phyloP scores from a whole-genome alignment of 2,888 invertebrate species.

The Leptopilina drosophilae region DNA sequence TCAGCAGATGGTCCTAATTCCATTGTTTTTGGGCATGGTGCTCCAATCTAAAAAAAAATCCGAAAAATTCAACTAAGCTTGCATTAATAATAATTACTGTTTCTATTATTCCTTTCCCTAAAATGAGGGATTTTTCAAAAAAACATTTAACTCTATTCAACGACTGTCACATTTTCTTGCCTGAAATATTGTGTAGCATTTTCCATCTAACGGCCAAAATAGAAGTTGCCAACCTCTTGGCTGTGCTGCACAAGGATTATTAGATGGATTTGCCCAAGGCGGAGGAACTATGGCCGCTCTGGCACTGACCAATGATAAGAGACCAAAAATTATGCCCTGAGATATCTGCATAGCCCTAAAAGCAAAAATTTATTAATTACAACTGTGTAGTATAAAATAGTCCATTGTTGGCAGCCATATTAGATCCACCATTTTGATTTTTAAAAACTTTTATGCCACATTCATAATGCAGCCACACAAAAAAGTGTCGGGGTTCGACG shows the following conservation, averaged over 20 bases:
- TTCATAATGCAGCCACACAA: too few relatives aligned
- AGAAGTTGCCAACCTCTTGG: slow-evolving; percentile 91
- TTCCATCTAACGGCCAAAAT: slow-evolving; percentile 89
- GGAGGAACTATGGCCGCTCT: slow-evolving; percentile 86
- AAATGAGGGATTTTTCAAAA: too few relatives aligned
- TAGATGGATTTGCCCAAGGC: slow-evolving; percentile 89
- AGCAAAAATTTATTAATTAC: slow-evolving; percentile 33
- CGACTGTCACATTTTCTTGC: slow-evolving; percentile 70
- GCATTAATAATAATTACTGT: too few relatives aligned
- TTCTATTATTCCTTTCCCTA: too few relatives aligned
- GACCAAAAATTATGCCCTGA: slow-evolving; percentile 58
- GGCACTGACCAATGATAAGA: slow-evolving; percentile 67
- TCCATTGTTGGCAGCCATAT: too few relatives aligned
- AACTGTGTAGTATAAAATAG: neutral
- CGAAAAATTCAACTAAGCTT: too few relatives aligned
- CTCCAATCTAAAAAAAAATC: slow-evolving; percentile 79
- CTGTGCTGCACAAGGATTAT: slow-evolving; percentile 89
- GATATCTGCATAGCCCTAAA: slow-evolving; percentile 64
- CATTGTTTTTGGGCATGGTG: slow-evolving; percentile 91
- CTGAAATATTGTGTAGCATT: slow-evolving; percentile 93
- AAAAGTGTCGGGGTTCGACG: too few relatives aligned
- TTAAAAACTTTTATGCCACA: too few relatives aligned
- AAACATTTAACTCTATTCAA: too few relatives aligned
- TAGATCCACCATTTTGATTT: too few relatives aligned
- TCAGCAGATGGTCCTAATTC: slow-evolving; percentile 84